phyloP scores from a whole-genome alignment of 2,888 invertebrate species.

The Neelides folsomi region DNA sequence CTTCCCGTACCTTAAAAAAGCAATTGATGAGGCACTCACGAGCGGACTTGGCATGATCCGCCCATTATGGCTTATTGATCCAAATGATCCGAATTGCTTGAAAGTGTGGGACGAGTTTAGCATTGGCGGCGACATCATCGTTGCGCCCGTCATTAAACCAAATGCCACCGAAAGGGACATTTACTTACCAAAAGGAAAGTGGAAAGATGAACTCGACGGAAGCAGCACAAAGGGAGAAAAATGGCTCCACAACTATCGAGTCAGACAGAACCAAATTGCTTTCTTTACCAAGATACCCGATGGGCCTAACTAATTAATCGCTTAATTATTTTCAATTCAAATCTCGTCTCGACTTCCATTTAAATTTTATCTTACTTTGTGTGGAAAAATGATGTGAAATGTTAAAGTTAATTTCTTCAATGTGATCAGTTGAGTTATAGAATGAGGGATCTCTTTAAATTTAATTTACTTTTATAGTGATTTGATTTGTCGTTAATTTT shows the following conservation, averaged over 20 bases:
- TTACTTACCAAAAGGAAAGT: slow-evolving; percentile 78
- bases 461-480: too few relatives aligned
- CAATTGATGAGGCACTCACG: slow-evolving; percentile 62
- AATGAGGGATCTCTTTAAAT: too few relatives aligned
- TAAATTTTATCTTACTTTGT: too few relatives aligned
- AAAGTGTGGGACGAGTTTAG: slow-evolving; percentile 72
- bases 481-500: too few relatives aligned
- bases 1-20: slow-evolving; percentile 60
- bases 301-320: slow-evolving; percentile 44
- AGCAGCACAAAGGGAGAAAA: slow-evolving; percentile 72
- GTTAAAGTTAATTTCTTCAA: too few relatives aligned
- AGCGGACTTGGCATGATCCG: slow-evolving; percentile 71
- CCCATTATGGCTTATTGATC: slow-evolving; percentile 80
- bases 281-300: slow-evolving; percentile 74
- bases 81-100: slow-evolving; percentile 61
- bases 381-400: too few relatives aligned
- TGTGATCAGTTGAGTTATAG: too few relatives aligned
- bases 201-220: slow-evolving; percentile 82
- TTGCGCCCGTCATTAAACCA: slow-evolving; percentile 67
- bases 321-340: too few relatives aligned
- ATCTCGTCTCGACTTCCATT: too few relatives aligned
- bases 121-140: slow-evolving; percentile 76
- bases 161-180: slow-evolving; percentile 59
- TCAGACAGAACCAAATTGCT: slow-evolving; percentile 63
- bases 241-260: slow-evolving; percentile 78